Conservation (phyloP, 2,888 invertebrate species). For the Aleiodes testaceus region DNA sequence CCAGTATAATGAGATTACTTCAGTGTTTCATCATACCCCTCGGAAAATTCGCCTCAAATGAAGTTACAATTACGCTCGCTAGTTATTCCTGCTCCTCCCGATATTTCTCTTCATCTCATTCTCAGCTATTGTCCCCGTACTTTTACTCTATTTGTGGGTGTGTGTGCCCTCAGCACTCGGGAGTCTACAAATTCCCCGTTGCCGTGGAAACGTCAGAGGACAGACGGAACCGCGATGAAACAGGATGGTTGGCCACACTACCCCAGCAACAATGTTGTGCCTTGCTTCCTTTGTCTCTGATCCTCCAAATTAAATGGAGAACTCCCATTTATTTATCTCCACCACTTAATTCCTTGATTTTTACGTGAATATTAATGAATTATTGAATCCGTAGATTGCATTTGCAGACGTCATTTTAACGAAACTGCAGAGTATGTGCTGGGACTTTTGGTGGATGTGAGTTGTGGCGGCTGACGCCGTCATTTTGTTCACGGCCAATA, state of each 20-base stretch:
- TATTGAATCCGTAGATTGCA: no score
- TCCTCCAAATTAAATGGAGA: constrained; percentile 49
- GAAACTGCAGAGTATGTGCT: constrained; percentile 22
- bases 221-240: constrained; percentile 73
- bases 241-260: constrained; percentile 68
- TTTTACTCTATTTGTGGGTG: constrained; percentile 3
- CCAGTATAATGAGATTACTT: constrained; percentile 72
- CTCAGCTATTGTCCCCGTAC: constrained; percentile 23
- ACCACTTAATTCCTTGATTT: no score
- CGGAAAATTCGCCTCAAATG: constrained; percentile 72
- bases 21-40: constrained; percentile 72
- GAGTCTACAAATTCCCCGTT: constrained; percentile 67
- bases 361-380: no score
- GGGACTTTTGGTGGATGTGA: constrained; percentile 44
- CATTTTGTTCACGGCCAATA: constrained; percentile 61
- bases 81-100: constrained; percentile 38
- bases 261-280: constrained; percentile 58
- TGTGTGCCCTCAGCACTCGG: constrained; percentile 53
- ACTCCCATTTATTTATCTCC: not conserved
- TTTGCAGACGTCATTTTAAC: constrained; percentile 43
- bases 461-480: constrained; percentile 63
- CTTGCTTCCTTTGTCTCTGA: constrained; percentile 67
- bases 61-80: constrained; percentile 71
- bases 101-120: constrained; percentile 32
- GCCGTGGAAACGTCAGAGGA: constrained; percentile 73